Base-by-base conservation (phyloP, 2,888 invertebrate genomes). In the Xestia rhomboidea region DNA sequence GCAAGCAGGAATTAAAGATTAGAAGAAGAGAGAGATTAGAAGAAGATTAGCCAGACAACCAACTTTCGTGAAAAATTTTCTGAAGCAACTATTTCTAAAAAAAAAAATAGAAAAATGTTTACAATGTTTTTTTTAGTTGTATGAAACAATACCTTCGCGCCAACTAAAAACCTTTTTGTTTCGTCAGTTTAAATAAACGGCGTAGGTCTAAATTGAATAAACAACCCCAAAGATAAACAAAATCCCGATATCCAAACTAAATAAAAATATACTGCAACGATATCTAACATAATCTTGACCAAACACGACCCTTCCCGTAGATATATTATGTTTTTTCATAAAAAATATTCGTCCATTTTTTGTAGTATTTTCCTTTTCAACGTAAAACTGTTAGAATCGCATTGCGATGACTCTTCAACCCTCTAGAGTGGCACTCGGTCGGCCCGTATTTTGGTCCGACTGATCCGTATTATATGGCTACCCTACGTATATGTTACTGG, bases 371-470 rank as follows among this genome's bases (percentile, higher is more conserved):
- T 83, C 68, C 68, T 76, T 68, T 72, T 69, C 68, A 63, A 51
- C 66, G 71, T 86, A 80, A 73, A 86, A 86, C 86, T 82, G 83
- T 86, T 80, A 74, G 80, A 80, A 69, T 83, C 80, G 76, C 74
- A 76, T 80, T 73, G 74, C 87, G 66, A 83, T 80, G 72, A 76
- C 83, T 74, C 80, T 86, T 72, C 75, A 71, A 64, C 72, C 68
- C 63, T 72, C 63, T 57, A 13, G 49, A 84, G 87, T 79, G 83
- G 79, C 62, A 57, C 87, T 84, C 70, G 38, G 57, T 57, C 62
- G 68, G 63, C 41, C 69, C 72, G 66, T 76, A 75, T 74, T 86
- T 79, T 71, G 34, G 38, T 51, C 38, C 75, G 68, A 34, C 57
- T 69, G 83, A 73, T 79, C 76, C 79, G 49, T 71, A 71, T 73